Base-by-base conservation (phyloP, 2,888 invertebrate genomes). In the Eremobia ochroleuca region DNA sequence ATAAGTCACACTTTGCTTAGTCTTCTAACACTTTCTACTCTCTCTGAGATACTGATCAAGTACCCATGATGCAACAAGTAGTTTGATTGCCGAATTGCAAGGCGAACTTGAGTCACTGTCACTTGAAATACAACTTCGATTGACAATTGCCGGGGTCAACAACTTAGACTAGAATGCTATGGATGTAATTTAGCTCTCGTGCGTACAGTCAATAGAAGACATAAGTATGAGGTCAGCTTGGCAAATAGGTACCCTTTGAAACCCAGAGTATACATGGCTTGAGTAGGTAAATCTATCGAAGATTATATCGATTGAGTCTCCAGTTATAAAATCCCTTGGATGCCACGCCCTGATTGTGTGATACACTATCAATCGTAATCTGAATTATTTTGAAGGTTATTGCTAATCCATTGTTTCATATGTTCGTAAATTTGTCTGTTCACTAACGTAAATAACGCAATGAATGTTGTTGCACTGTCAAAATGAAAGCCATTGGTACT, bases 11-110 rank as follows among this genome's bases (percentile, higher is more conserved):
- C 43, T 82, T 77, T 78, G 37, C 21, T 69, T 46, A 0, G 73
- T 62, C 83, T 87, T 76, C n/a, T 28, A 67, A 11, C 55, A 80
- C 88, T 87, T 84, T 87, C 87, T 88, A 81, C 84, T 79, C 73
- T 86, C 74, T 62, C 77, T 31, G 4, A 58, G 76, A 52, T 52
- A 68, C 28, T 76, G 70, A 65, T 77, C 65, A 73, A 79, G 59
- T 76, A 65, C 52, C 43, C 0, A 73, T 86, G 79, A 84, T 66
- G 79, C 68, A 88, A 88, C 61, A 75, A 81, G 61, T 73, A 28
- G 76, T 73, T 73, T n/a, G 58, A 79, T 75, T 85, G 77, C 80
- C 37, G 74, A 79, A 77, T 62, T 62, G 21, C 86, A 87, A 87
- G 88, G 86, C 58, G 28, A 83, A 77, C 74, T 69, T 68, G 55